Conservation (phyloP, 2,888 invertebrate genomes). For the Agrotis puta region DNA sequence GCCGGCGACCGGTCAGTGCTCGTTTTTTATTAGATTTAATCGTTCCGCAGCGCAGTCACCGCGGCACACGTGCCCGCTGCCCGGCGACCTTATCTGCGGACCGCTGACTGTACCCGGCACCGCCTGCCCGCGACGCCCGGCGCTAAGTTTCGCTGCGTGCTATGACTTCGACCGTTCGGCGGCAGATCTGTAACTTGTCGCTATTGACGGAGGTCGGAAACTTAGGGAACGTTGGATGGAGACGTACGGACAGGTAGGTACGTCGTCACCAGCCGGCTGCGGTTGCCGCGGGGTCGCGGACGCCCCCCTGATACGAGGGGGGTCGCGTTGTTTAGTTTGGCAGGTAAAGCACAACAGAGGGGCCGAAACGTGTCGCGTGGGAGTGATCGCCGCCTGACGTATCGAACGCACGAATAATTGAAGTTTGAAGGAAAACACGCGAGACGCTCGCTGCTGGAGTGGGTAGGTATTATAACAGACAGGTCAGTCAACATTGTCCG, state of each 20-base stretch:
- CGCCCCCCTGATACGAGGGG: constrained; percentile 47
- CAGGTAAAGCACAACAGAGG: constrained; percentile 84
- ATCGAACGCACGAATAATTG: constrained; percentile 74
- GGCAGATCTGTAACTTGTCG: constrained; percentile 70
- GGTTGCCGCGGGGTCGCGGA: constrained; percentile 77
- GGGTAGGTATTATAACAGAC: constrained; percentile 40
- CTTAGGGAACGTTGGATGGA: constrained; percentile 69
- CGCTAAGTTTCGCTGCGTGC: constrained; percentile 66
- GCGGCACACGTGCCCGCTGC: constrained; percentile 45
- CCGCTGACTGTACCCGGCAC: constrained; percentile 48
- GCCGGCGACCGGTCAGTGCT: constrained; percentile 56
- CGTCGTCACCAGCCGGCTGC: constrained; percentile 74
- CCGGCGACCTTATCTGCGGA: constrained; percentile 59
- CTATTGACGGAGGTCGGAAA: constrained; percentile 77
- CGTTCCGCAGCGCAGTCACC: constrained; percentile 69
- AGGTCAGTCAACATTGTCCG: constrained; percentile 48
- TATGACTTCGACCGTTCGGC: constrained; percentile 73
- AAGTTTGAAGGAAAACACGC: constrained; percentile 71
- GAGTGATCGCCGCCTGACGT: constrained; percentile 76
- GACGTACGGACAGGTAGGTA: constrained; percentile 64
- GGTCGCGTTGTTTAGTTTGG: constrained; percentile 81
- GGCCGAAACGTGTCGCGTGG: constrained; percentile 75
- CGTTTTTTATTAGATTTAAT: constrained; percentile 80
- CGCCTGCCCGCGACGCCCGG: constrained; percentile 17
- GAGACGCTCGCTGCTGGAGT: constrained; percentile 32